phyloP scores from a whole-genome alignment of 2,797 vertebrate genomes.

The Xiphorhynchus erythropygius region DNA sequence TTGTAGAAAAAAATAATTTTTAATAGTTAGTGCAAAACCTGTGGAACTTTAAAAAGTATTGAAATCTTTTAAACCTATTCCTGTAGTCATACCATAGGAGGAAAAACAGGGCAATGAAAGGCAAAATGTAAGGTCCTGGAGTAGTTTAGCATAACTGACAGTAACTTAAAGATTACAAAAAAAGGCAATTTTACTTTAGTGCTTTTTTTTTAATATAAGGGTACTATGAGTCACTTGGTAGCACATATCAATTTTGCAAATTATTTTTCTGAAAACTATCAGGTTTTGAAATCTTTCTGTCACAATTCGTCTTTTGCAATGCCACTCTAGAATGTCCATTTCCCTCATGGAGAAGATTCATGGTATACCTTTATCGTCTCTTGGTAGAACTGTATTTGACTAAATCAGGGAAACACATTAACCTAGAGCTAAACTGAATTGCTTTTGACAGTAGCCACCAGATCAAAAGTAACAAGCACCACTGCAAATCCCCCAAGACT shows the following conservation, averaged over 20 bases:
- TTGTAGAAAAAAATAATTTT: constrained; percentile 42
- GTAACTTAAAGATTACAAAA: not conserved
- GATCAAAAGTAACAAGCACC: not conserved
- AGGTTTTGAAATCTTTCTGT: not conserved
- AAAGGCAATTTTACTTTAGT: not conserved
- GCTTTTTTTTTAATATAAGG: not conserved
- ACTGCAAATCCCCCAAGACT: not conserved
- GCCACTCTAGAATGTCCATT: not conserved
- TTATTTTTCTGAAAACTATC: not conserved
- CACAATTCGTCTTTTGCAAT: not conserved
- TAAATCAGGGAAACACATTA: not conserved
- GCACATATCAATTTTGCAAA: not conserved
- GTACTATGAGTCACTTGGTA: not conserved
- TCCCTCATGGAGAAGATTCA: not conserved
- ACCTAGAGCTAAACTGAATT: not conserved
- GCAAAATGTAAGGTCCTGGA: not conserved
- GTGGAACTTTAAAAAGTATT: not conserved
- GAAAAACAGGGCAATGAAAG: not conserved
- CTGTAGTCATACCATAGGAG: not conserved
- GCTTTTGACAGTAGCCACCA: not conserved
- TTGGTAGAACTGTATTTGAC: not conserved
- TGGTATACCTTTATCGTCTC: not conserved
- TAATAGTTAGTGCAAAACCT: not conserved
- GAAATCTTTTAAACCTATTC: not conserved
- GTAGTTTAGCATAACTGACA: not conserved